A percentile compares a stretch with the other conserved stretches of the same genome.
phyloP scores from a whole-genome alignment of 2,797 vertebrate genomes.

The Malacoraja senta region DNA sequence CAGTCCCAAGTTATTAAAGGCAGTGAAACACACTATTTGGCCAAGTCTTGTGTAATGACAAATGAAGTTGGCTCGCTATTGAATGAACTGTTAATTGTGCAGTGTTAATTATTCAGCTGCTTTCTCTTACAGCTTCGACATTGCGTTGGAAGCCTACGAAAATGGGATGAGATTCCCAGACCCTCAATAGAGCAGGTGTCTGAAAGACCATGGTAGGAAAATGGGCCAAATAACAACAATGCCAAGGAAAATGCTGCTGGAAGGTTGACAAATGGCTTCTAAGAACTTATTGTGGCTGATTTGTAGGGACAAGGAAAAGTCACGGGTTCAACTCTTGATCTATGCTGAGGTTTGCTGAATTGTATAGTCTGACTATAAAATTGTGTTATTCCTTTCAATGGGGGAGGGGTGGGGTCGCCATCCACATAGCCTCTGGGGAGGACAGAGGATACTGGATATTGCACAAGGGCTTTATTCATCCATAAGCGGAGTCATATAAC shows the following conservation, averaged over 20 bases:
- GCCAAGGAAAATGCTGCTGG: background rate
- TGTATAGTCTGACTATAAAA: no score
- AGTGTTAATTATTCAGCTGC: background rate
- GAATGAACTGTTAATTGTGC: background rate
- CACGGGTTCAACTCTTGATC: background rate
- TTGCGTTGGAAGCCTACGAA: constrained; percentile 50
- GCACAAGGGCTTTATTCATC: no score
- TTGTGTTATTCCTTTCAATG: no score
- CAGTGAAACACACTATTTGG: background rate
- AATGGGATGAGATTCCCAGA: constrained; percentile 51
- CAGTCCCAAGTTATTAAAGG: background rate
- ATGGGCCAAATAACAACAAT: background rate
- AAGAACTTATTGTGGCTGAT: background rate
- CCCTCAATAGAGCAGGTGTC: constrained; percentile 40
- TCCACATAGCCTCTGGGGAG: no score
- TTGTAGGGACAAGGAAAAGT: background rate
- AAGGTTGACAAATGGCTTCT: background rate
- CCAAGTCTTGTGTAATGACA: background rate
- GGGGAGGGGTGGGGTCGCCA: no score
- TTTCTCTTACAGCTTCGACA: constrained; percentile 49
- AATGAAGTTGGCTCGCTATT: background rate
- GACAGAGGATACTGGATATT: no score
- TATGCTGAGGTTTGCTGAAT: background rate
- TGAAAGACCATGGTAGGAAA: constrained; percentile 46
- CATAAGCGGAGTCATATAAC: no score